Evolutionary conservation across 2,888 invertebrate species (phyloP), one percentile per base, ranked within the genome.

Genomic region (Suillia variegata): DNA sequence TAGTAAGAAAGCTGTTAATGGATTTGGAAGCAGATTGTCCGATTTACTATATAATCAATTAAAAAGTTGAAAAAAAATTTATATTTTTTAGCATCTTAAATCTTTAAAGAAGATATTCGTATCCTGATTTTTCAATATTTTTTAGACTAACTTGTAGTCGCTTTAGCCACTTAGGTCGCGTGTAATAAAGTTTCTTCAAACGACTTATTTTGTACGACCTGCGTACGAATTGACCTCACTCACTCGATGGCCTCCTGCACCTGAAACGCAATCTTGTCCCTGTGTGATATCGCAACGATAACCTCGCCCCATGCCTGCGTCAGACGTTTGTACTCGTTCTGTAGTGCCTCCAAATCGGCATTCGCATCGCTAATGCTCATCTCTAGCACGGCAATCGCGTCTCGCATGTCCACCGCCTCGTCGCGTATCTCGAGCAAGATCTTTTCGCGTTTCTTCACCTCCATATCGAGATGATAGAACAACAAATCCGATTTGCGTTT

Each of bases 221-320:
- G n/a, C n/a, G n/a, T n/a, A n/a, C n/a, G n/a, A n/a, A n/a, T n/a
- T n/a, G n/a, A n/a, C n/a, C n/a, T n/a, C n/a, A 73, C 82, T 80
- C 77, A 88, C 87, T 80, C 84, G 66, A 87, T 85, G 67, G 89
- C 88, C 33, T 85, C 83, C 47, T 84, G 84, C 1, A 89, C 84
- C 53, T 87, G 85, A 62, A 86, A 85, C 60, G 87, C 85, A 1
- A 88, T 85, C 68, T 86, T 87, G 75, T 92, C 91, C 20, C 91
- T 80, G 59, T 89, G 87, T 20, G 86, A 84, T 62, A 92, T 89
- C 59, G 88, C 88, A 12, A 88, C 83, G 2, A 93, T 84, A 42
- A 92, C 89, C 13, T 89, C 87, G 74, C 89, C 88, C 92, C 92
- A 93, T 5, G 90, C 85, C 69, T 87, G 87, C 63, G 89, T 84